phyloP scores from a whole-genome alignment of 2,888 invertebrate species.

The Hirudinaria manillensis region DNA sequence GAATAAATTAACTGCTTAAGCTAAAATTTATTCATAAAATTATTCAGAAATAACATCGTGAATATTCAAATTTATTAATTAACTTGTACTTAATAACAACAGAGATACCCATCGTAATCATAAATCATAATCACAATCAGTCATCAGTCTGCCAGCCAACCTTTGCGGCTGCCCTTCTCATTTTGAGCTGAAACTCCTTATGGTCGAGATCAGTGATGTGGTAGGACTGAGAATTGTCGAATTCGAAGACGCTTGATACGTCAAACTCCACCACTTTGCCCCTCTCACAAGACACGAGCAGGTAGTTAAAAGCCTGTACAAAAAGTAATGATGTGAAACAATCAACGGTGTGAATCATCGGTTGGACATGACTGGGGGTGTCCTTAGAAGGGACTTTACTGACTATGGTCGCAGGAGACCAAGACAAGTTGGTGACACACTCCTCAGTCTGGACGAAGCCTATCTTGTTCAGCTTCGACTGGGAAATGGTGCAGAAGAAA shows the following conservation, averaged over 20 bases:
- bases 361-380: no score
- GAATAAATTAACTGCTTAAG: no score
- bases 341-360: no score
- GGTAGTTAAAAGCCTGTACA: background rate
- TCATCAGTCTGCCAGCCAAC: constrained; percentile 7
- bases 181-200: constrained; percentile 47
- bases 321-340: no score
- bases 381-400: no score
- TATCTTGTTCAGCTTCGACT: constrained; percentile 48
- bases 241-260: constrained; percentile 48
- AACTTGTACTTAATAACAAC: no score
- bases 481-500: constrained; percentile 50
- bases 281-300: constrained; percentile 50
- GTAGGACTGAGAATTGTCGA: constrained; percentile 51
- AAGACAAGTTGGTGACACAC: constrained; percentile 47
- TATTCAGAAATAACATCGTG: no score
- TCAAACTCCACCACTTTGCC: constrained; percentile 50
- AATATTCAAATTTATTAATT: no score
- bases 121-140: constrained; percentile 43
- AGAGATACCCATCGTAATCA: constrained; percentile 49
- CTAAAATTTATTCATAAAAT: no score
- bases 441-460: constrained; percentile 50
- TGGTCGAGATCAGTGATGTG: constrained; percentile 46
- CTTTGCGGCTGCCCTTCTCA: constrained; percentile 57
- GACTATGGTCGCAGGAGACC: constrained; percentile 46